Percentiles rank a stretch among this genome's conserved stretches.
Evolutionary conservation across 2,113 vertebrate species (phyloP).

Genomic region (Xenus cinereus): DNA sequence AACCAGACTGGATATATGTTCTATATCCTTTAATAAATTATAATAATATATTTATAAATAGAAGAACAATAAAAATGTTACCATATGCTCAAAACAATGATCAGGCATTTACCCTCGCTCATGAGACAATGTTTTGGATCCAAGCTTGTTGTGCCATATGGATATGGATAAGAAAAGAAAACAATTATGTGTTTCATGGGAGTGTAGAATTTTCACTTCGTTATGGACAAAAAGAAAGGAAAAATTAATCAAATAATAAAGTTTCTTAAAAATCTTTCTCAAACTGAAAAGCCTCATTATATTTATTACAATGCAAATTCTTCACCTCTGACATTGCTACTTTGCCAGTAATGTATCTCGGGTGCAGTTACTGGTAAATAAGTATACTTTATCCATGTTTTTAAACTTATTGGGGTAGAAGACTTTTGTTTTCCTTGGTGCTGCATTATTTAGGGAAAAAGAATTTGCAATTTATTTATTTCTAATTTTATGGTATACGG

Average conservation of each 20-base stretch:
- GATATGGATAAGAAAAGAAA: neutral
- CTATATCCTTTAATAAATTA: neutral
- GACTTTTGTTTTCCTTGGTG: neutral
- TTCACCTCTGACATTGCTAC: neutral
- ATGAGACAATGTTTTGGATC: constrained; percentile 22
- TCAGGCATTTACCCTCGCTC: constrained; percentile 18
- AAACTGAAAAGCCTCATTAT: neutral
- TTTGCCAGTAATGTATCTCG: neutral
- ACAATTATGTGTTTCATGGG: neutral
- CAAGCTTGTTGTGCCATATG: neutral
- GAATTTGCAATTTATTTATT: constrained; percentile 13
- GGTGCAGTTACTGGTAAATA: neutral
- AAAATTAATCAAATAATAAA: constrained; percentile 13
- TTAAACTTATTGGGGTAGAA: neutral
- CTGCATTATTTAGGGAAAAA: neutral
- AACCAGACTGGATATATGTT: neutral
- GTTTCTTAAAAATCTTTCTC: neutral
- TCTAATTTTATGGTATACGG: neutral
- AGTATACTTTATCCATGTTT: neutral
- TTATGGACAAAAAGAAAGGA: neutral
- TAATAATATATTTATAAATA: constrained; percentile 48
- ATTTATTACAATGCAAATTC: neutral
- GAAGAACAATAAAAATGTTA: constrained; percentile 36
- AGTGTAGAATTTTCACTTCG: constrained; percentile 9
- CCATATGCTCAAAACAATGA: constrained; percentile 37